Percentiles rank a stretch among this genome's conserved stretches.
Conservation (phyloP, 2,113 vertebrate genomes). For the Dromas ardeola region DNA sequence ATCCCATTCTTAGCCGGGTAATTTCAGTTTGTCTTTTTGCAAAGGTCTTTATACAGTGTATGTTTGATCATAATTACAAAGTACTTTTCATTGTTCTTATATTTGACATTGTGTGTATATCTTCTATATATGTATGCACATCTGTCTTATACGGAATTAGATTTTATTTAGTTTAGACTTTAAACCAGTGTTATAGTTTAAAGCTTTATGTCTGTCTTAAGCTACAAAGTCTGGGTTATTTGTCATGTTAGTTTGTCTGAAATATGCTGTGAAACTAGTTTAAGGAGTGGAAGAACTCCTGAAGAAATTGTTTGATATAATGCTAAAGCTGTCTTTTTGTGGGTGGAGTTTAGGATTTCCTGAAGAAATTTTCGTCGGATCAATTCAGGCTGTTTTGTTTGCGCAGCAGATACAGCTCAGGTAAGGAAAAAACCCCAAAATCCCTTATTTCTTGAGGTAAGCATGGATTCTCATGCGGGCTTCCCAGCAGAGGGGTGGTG, state of each 20-base stretch:
- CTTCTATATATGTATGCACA: neutral
- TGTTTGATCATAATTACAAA: neutral
- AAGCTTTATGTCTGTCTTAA: neutral
- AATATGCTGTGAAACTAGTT: neutral
- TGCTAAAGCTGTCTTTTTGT: neutral
- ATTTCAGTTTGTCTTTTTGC: neutral
- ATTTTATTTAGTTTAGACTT: neutral
- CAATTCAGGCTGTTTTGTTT: conserved; percentile 94
- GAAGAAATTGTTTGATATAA: neutral
- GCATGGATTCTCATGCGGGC: rapidly evolving
- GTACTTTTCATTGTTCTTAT: neutral
- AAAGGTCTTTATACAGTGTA: neutral
- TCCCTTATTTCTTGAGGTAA: rapidly evolving
- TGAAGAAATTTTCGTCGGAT: conserved; percentile 81
- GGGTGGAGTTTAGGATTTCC: conserved; percentile 82
- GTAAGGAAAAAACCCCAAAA: conserved; percentile 61
- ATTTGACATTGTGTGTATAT: neutral
- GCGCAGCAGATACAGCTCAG: conserved; percentile 88
- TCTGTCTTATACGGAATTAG: neutral
- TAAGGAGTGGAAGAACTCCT: neutral
- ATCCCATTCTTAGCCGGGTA: neutral
- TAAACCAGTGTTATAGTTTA: neutral
- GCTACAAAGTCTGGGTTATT: neutral
- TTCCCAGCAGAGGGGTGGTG: neutral
- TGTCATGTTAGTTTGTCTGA: neutral